Evolutionary conservation across 2,113 vertebrate species (phyloP).

Genomic region (Heterochromis multidens): DNA sequence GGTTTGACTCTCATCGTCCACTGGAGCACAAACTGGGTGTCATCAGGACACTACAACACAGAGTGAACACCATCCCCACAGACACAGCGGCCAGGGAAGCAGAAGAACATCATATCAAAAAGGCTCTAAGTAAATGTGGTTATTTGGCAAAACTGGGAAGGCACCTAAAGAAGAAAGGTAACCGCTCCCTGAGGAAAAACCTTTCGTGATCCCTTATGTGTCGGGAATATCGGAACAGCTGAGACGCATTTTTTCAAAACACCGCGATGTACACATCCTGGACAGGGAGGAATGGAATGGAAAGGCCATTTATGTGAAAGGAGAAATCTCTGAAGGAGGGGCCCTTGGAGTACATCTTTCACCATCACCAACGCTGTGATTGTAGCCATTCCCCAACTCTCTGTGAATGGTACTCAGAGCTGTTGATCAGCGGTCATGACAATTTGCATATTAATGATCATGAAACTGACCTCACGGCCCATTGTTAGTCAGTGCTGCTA

Average conservation of each 20-base stretch:
- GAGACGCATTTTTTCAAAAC: not conserved
- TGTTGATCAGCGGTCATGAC: not conserved
- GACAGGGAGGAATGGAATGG: not conserved
- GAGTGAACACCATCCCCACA: not conserved
- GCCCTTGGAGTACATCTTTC: too few species aligned
- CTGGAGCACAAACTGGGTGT: not conserved
- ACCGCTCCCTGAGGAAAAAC: not conserved
- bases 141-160: not conserved
- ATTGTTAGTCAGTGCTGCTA: not conserved
- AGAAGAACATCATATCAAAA: not conserved
- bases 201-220: not conserved
- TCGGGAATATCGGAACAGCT: not conserved
- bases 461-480: not conserved
- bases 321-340: too few species aligned
- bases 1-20: not conserved
- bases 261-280: not conserved
- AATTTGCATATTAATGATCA: not conserved
- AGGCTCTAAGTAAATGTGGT: not conserved
- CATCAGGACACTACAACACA: not conserved
- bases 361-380: too few species aligned
- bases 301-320: too few species aligned
- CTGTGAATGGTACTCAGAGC: not conserved
- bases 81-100: not conserved
- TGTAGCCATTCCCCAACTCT: too few species aligned
- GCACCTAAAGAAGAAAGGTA: not conserved